Percentiles rank a stretch among this genome's conserved stretches.
Conservation (phyloP, 2,113 vertebrate genomes). For the Artemisiospiza belli region DNA sequence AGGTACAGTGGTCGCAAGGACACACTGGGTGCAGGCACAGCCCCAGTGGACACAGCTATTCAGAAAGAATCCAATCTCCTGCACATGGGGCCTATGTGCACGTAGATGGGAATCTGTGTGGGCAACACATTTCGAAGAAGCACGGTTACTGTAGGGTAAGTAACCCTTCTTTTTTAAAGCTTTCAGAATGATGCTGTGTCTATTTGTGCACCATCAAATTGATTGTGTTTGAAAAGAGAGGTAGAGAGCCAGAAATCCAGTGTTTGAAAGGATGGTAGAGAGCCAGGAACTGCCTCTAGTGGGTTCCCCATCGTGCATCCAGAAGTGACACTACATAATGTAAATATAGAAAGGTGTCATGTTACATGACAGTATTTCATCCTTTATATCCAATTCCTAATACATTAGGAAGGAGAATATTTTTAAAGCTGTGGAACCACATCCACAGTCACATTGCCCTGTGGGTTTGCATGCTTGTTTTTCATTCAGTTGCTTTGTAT, state of each 20-base stretch:
- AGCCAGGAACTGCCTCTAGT: not conserved
- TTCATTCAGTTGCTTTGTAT: not conserved
- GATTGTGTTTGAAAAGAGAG: not conserved
- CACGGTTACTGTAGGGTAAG: conserved; percentile 73
- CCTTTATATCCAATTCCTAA: not conserved
- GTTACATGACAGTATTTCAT: not conserved
- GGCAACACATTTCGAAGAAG: conserved; percentile 73
- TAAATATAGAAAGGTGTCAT: not conserved
- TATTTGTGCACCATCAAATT: conserved; percentile 30
- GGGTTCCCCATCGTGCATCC: not conserved
- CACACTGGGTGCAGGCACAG: conserved; percentile 72
- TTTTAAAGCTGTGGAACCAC: not conserved
- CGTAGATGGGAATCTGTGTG: conserved; percentile 73
- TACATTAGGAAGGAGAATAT: not conserved
- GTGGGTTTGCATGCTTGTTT: conserved; percentile 6
- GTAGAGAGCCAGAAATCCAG: not conserved
- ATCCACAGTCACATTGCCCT: not conserved
- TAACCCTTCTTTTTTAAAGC: conserved; percentile 70
- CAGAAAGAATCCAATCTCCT: conserved; percentile 72
- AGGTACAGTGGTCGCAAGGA: conserved; percentile 73
- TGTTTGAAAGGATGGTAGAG: not conserved
- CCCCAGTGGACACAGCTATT: conserved; percentile 73
- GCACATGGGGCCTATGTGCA: conserved; percentile 70
- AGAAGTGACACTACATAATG: not conserved
- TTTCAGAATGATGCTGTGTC: conserved; percentile 60